phyloP scores from a whole-genome alignment of 2,113 vertebrate genomes.

The Alexandromys fortis region DNA sequence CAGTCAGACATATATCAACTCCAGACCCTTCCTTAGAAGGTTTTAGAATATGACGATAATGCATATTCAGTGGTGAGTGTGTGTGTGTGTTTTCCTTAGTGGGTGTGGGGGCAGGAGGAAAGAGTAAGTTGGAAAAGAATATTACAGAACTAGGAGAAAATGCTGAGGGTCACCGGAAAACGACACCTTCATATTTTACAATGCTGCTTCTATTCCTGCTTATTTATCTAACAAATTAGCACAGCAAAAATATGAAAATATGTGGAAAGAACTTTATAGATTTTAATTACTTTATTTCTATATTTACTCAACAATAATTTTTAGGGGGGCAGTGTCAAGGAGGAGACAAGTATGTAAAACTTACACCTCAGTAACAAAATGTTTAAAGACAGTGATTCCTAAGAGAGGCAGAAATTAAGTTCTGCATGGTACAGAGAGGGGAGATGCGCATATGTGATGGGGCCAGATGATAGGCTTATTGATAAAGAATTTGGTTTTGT shows the following conservation, averaged over 20 bases:
- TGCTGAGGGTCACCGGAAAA: background rate
- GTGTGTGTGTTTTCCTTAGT: background rate
- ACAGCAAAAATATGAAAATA: background rate
- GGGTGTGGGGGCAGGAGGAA: background rate
- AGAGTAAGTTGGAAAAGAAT: background rate
- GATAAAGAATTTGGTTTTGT: background rate
- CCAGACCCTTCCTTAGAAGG: background rate
- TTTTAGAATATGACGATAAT: constrained; percentile 4
- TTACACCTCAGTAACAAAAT: background rate
- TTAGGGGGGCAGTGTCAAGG: background rate
- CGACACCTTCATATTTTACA: background rate
- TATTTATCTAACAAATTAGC: background rate
- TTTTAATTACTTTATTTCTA: constrained; percentile 17
- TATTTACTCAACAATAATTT: background rate
- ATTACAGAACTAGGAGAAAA: background rate
- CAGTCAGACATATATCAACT: background rate
- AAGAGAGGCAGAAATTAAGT: constrained; percentile 22
- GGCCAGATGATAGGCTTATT: background rate
- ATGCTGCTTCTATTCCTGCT: background rate
- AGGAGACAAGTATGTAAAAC: background rate
- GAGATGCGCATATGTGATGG: background rate
- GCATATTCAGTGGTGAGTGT: background rate
- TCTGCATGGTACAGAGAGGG: background rate
- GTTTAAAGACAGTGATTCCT: background rate
- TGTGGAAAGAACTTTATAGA: background rate